Evolutionary conservation across 2,797 vertebrate species (phyloP).

Genomic region (Molothrus aeneus): DNA sequence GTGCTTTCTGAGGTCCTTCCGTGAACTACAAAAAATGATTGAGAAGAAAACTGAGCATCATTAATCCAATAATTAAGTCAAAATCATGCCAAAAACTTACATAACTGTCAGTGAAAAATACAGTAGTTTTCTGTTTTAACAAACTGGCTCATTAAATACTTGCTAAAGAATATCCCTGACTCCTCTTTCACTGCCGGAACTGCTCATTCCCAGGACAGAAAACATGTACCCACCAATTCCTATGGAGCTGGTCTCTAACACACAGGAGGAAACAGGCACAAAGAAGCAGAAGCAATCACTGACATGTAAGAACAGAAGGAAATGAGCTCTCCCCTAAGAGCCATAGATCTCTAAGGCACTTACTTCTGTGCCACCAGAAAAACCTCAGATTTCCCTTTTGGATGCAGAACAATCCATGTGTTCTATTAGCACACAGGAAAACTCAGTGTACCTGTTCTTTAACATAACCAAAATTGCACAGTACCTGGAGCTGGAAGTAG

Average conservation of each 20-base stretch:
- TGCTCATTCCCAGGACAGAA: background rate
- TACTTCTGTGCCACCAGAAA: background rate
- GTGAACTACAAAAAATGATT: conserved; percentile 28
- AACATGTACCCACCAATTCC: background rate
- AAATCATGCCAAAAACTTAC: conserved; percentile 39
- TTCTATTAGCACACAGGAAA: background rate
- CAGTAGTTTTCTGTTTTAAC: conserved; percentile 34
- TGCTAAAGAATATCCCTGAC: background rate
- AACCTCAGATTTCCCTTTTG: background rate
- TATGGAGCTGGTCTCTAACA: background rate
- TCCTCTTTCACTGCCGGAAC: background rate
- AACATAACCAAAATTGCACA: background rate
- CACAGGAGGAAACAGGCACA: background rate
- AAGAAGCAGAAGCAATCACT: background rate
- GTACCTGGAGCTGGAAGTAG: background rate
- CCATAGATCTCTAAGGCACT: background rate
- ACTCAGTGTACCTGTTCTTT: background rate
- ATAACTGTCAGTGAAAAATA: conserved; percentile 45
- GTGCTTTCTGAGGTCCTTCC: conserved; percentile 22
- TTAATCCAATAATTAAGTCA: conserved; percentile 49
- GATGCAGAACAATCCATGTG: background rate
- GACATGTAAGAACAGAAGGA: background rate
- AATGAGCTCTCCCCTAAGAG: background rate
- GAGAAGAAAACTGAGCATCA: conserved; percentile 52
- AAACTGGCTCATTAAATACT: conserved; percentile 13